Percentiles rank a stretch among this genome's conserved stretches.
phyloP scores from a whole-genome alignment of 2,888 invertebrate species.

The Crioceris asparagi region DNA sequence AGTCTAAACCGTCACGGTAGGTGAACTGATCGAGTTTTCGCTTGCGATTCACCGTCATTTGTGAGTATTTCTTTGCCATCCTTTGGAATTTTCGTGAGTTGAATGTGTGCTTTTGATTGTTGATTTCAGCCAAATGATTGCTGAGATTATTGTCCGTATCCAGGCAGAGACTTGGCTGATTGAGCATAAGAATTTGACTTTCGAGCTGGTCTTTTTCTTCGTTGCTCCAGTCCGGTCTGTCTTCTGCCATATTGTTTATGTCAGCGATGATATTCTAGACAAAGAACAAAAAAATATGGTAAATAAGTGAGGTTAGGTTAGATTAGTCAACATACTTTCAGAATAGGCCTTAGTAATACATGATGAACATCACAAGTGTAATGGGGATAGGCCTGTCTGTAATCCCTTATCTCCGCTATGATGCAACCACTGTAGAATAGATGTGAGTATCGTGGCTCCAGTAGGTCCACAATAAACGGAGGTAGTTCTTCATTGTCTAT shows the following conservation, averaged over 20 bases:
- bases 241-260: conserved; percentile 32
- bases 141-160: conserved; percentile 80
- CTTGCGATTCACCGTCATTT: conserved; percentile 71
- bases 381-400: conserved; percentile 67
- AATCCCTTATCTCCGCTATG: conserved; percentile 83
- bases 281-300: conserved; percentile 4
- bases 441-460: conserved; percentile 74
- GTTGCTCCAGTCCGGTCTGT: conserved; percentile 49
- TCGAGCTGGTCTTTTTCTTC: conserved; percentile 72
- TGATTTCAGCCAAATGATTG: conserved; percentile 61
- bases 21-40: conserved; percentile 78
- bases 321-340: conserved; percentile 51
- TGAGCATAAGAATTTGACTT: conserved; percentile 74
- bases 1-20: conserved; percentile 66
- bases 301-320: neutral
- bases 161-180: conserved; percentile 77
- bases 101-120: conserved; percentile 62
- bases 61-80: conserved; percentile 68
- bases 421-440: conserved; percentile 88
- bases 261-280: conserved; percentile 32
- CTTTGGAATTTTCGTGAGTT: conserved; percentile 64
- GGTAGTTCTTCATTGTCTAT: conserved; percentile 88
- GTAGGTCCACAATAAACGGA: conserved; percentile 70
- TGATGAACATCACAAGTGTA: conserved; percentile 75
- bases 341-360: conserved; percentile 77